Conservation (phyloP, 2,113 vertebrate species). For the Riparia riparia region DNA sequence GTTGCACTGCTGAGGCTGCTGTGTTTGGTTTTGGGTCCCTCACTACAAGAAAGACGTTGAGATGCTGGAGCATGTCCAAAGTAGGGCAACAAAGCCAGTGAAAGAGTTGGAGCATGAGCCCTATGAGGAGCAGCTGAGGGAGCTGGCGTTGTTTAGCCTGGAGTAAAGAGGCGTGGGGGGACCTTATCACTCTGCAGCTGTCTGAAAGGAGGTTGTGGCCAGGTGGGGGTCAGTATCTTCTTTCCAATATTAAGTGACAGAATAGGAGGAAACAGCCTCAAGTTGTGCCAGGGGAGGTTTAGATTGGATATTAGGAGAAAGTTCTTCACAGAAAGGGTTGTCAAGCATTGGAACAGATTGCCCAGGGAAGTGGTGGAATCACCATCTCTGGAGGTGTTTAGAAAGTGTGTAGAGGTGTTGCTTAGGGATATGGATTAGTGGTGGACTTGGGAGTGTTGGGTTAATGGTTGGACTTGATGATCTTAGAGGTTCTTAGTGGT, state of each 20-base stretch:
- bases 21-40: background rate
- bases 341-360: background rate
- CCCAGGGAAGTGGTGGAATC: background rate
- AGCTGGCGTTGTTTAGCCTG: background rate
- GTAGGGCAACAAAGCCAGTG: background rate
- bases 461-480: accelerated
- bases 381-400: background rate
- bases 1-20: background rate
- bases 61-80: accelerated
- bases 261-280: background rate
- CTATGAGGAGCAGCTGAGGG: background rate
- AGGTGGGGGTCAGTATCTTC: background rate
- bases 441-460: background rate
- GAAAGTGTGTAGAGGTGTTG: background rate
- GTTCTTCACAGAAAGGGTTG: background rate
- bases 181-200: background rate
- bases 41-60: background rate
- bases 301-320: background rate
- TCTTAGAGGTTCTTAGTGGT: background rate
- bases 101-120: background rate
- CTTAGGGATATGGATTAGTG: background rate
- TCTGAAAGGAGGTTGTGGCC: background rate
- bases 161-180: background rate
- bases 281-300: background rate
- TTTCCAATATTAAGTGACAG: background rate